Conservation (phyloP, 2,888 invertebrate genomes). For the Drosophila testacea region DNA sequence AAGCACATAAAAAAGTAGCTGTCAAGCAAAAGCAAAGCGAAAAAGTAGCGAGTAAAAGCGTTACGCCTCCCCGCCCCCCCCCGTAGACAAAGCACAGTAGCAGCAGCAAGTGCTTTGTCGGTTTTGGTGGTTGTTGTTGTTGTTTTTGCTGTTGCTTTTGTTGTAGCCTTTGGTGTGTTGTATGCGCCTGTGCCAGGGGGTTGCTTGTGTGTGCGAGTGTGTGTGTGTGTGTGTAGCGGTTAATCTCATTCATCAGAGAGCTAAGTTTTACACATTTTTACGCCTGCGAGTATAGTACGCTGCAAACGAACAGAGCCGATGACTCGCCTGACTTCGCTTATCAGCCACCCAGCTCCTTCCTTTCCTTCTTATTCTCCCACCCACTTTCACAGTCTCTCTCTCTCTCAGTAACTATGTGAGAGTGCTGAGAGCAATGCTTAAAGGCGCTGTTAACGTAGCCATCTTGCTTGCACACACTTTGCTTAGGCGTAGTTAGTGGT, state of each 20-base stretch:
- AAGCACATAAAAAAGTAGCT: constrained; percentile 22
- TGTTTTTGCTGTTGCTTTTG: constrained; percentile 27
- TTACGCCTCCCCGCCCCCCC: constrained; percentile 10
- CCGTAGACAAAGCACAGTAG: constrained; percentile 34
- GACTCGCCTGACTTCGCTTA: constrained; percentile 22
- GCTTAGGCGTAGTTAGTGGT: constrained; percentile 63
- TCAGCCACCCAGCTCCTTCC: background rate
- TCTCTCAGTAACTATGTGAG: constrained; percentile 10
- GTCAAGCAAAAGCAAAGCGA: constrained; percentile 35
- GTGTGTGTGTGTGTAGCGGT: constrained; percentile 58
- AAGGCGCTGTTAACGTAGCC: constrained; percentile 62
- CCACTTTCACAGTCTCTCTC: constrained; percentile 2
- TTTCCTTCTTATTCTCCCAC: background rate
- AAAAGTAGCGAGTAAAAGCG: constrained; percentile 62
- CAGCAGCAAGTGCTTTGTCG: constrained; percentile 72
- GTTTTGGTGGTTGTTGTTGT: constrained; percentile 45
- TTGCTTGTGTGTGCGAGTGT: constrained; percentile 49
- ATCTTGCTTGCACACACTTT: constrained; percentile 44
- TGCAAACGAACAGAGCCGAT: constrained; percentile 54
- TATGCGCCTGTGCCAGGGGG: constrained; percentile 64
- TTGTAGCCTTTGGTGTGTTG: constrained; percentile 17
- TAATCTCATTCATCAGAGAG: constrained; percentile 83
- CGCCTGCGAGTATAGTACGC: constrained; percentile 74
- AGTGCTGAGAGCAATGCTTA: constrained; percentile 26
- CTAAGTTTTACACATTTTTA: constrained; percentile 78